phyloP scores from a whole-genome alignment of 2,113 vertebrate species.

The Megaleporinus macrocephalus region DNA sequence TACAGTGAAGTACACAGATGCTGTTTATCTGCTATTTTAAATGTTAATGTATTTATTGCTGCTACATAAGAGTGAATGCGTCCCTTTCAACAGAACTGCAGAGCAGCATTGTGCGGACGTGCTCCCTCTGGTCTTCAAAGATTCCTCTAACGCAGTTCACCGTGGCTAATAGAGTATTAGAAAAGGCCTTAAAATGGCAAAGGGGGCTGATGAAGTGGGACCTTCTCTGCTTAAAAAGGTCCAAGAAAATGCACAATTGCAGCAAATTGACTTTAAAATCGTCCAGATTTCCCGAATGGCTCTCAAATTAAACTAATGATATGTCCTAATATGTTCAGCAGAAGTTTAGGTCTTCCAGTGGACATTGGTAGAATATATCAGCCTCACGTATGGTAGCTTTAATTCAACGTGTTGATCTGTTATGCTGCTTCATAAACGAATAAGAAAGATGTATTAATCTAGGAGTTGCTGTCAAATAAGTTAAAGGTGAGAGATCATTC shows the following conservation, averaged over 20 bases:
- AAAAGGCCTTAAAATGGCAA: slow-evolving; percentile 14
- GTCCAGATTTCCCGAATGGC: slow-evolving; percentile 17
- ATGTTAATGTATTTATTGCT: no score
- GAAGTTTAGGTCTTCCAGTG: background rate
- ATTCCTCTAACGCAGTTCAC: background rate
- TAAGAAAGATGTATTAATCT: no score
- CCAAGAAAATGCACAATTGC: slow-evolving; percentile 16
- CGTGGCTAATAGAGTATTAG: background rate
- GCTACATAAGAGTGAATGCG: no score
- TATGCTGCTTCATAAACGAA: no score
- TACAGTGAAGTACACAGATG: no score
- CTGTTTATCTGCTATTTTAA: no score
- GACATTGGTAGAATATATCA: background rate
- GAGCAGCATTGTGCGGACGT: background rate
- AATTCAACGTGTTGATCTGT: background rate
- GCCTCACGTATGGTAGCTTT: background rate
- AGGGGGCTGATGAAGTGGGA: slow-evolving; percentile 27
- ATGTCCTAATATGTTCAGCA: slow-evolving; percentile 9
- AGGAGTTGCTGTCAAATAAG: no score
- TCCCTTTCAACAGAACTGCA: no score
- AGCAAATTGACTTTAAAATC: slow-evolving; percentile 10
- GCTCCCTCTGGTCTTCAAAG: background rate
- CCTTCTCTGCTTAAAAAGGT: background rate
- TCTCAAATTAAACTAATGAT: slow-evolving; percentile 33
- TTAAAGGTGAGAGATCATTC: no score